Conservation (phyloP, 1,140 invertebrate genomes). For the Diploscapter pachys region DNA sequence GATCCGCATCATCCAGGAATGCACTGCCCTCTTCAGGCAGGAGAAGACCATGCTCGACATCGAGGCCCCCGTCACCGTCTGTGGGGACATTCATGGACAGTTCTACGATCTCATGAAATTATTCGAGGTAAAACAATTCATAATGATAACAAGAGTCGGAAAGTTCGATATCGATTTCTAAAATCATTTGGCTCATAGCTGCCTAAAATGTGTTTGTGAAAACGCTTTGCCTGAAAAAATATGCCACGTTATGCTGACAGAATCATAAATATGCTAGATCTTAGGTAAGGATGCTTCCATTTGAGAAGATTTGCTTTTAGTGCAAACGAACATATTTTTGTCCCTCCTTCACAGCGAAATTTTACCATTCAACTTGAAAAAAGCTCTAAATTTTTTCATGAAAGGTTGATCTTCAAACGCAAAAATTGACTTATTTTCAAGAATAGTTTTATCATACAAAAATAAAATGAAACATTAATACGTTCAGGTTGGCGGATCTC, state of each 20-base stretch:
- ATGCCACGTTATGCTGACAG: too few species aligned
- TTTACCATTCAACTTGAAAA: too few species aligned
- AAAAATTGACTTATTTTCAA: too few species aligned
- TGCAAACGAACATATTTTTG: too few species aligned
- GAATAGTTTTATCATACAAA: not conserved
- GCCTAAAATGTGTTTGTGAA: not conserved
- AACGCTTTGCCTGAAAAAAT: not conserved
- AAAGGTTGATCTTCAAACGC: too few species aligned
- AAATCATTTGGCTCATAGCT: not conserved
- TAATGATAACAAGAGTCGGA: too few species aligned
- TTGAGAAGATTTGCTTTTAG: too few species aligned
- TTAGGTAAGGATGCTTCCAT: too few species aligned
- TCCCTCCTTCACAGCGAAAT: too few species aligned
- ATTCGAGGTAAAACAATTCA: conserved; percentile 71
- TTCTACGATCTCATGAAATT: conserved; percentile 99
- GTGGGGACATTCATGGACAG: conserved; percentile 99
- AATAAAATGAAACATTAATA: not conserved
- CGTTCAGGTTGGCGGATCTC: conserved; percentile 82
- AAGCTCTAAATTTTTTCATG: too few species aligned
- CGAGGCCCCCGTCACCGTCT: conserved; percentile 99
- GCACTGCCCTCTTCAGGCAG: conserved; percentile 84
- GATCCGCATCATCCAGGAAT: conserved; percentile 83
- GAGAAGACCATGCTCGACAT: conserved; percentile 99
- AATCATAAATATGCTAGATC: too few species aligned
- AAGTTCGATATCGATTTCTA: not conserved